These are phyloP conservation scores for Chlorospingus flavigularis DNA, from an alignment of 2,797 vertebrate species.

Conservation along the genomic window DNA sequence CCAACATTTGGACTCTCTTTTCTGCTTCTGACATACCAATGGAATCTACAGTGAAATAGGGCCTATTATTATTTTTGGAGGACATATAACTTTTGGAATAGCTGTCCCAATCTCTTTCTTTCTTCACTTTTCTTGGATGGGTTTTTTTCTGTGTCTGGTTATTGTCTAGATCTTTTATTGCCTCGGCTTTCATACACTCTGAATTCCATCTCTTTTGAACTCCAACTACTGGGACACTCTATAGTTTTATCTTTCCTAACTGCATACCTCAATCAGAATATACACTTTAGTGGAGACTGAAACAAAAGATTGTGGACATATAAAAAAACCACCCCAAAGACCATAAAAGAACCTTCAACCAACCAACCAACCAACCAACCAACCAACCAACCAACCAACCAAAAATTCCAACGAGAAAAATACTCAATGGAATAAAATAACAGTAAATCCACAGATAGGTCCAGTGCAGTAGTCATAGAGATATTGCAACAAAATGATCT, in stretches of 20 bases:
- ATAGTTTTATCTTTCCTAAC: neutral
- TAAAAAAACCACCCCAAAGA: accelerated
- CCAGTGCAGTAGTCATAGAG: neutral
- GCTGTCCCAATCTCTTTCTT: neutral
- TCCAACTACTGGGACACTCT: neutral
- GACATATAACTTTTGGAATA: neutral
- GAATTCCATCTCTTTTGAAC: neutral
- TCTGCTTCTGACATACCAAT: neutral
- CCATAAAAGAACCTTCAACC: neutral
- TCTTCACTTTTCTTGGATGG: neutral
- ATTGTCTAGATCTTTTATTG: neutral
- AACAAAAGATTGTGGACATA: neutral
- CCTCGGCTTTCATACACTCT: neutral
- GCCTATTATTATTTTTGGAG: neutral
- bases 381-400: accelerated
- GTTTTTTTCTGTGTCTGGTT: neutral
- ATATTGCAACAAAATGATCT: neutral
- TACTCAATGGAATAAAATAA: neutral
- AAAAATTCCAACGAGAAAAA: neutral
- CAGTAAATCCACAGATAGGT: neutral
- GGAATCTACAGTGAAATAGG: neutral
- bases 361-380: neutral
- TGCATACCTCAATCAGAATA: neutral
- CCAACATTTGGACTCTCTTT: neutral
- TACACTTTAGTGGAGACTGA: neutral